Evolutionary conservation across 2,797 vertebrate species (phyloP).

Genomic region (Simalia tracyae): DNA sequence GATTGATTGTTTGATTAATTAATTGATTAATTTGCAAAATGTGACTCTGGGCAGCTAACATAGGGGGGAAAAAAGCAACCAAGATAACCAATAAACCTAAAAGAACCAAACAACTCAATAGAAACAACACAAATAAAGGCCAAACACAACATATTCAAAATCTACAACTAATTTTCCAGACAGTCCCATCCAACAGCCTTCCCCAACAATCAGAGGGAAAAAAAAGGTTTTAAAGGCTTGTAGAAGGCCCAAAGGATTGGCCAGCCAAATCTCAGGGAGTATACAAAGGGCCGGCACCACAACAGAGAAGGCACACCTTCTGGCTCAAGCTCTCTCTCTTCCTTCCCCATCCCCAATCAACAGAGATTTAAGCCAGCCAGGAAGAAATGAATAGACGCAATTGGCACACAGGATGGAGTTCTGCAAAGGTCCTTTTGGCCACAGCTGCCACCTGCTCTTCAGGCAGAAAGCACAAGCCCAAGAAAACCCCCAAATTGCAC

Average conservation of each 20-base stretch:
- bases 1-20: background rate
- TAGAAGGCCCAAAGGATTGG: background rate
- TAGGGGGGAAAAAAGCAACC: no score
- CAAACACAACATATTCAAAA: background rate
- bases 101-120: background rate
- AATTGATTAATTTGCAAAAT: background rate
- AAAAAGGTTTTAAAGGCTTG: background rate
- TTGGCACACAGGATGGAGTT: background rate
- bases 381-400: background rate
- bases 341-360: no score
- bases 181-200: background rate
- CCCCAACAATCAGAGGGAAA: background rate
- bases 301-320: background rate
- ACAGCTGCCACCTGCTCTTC: no score
- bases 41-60: background rate
- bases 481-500: no score
- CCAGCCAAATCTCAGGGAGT: background rate
- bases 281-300: background rate
- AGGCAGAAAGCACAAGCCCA: no score
- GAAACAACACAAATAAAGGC: background rate
- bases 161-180: background rate
- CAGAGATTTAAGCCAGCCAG: background rate
- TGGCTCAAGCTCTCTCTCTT: background rate
- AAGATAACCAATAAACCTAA: background rate
- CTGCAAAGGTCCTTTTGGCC: background rate